phyloP scores from a whole-genome alignment of 92 coral and sea anemone species.

The Zoanthus gigantus region DNA sequence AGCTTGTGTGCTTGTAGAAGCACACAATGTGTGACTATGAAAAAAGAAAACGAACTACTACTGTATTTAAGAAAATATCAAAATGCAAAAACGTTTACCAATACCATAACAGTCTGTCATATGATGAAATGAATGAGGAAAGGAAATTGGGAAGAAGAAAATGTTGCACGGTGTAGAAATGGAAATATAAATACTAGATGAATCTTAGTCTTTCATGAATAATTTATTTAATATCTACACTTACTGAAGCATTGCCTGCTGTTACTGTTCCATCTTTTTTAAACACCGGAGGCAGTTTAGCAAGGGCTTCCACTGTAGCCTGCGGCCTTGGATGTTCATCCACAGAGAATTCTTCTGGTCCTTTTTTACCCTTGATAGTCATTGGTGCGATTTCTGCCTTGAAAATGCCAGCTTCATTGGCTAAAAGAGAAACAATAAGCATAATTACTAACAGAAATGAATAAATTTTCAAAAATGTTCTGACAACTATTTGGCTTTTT shows the following conservation, averaged over 20 bases:
- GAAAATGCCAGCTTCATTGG: slow-evolving; percentile 85
- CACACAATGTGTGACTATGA: too few relatives aligned
- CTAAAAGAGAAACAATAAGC: slow-evolving; percentile 45
- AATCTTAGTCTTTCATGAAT: too few relatives aligned
- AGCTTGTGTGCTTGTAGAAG: too few relatives aligned
- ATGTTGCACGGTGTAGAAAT: too few relatives aligned
- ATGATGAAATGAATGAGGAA: too few relatives aligned
- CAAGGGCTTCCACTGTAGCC: slow-evolving; percentile 74
- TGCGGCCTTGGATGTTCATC: slow-evolving; percentile 96
- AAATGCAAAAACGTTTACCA: too few relatives aligned
- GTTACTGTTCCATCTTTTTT: slow-evolving; percentile 96
- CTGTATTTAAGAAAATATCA: too few relatives aligned
- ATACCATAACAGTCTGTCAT: too few relatives aligned
- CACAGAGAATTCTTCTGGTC: slow-evolving; percentile 88
- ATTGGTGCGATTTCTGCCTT: slow-evolving; percentile 91
- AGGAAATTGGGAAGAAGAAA: too few relatives aligned
- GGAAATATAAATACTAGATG: too few relatives aligned
- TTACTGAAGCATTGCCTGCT: slow-evolving; percentile 98
- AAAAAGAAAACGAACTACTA: too few relatives aligned
- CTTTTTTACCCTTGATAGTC: slow-evolving; percentile 88
- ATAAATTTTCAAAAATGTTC: neutral
- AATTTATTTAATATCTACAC: slow-evolving; percentile 1
- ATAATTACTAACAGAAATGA: too few relatives aligned
- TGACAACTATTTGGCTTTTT: neutral
- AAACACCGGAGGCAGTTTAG: slow-evolving; percentile 92